Conservation (phyloP, 2,113 vertebrate species). For the Syrmaticus mikado region DNA sequence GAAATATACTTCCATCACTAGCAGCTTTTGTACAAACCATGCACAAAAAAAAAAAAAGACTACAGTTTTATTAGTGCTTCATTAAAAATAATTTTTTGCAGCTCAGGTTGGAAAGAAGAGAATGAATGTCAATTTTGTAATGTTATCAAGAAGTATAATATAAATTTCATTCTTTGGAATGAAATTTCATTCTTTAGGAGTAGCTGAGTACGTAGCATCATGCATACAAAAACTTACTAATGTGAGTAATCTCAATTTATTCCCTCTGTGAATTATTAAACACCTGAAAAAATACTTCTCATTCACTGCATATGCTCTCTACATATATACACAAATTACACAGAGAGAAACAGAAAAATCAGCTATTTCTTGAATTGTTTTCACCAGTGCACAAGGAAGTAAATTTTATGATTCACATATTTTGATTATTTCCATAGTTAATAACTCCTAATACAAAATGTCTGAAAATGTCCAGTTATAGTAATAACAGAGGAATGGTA, state of each 20-base stretch:
- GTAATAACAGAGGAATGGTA: not conserved
- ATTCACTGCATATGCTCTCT: not conserved
- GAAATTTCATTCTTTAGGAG: too few relatives aligned
- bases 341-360: not conserved
- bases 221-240: not conserved
- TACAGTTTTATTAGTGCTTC: not conserved
- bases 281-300: conserved; percentile 38
- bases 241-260: conserved; percentile 2
- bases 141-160: not conserved
- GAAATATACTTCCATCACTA: not conserved
- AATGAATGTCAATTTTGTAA: not conserved
- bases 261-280: conserved; percentile 1
- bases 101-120: not conserved
- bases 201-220: not conserved
- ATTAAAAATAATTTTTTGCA: not conserved
- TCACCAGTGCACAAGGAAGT: not conserved
- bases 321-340: not conserved
- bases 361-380: not conserved
- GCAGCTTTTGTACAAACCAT: not conserved
- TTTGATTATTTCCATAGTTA: not conserved
- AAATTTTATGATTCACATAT: not conserved
- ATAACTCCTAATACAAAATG: not conserved
- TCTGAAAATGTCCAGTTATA: not conserved
- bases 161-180: not conserved
- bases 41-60: not conserved